Percentiles rank a stretch among this genome's conserved stretches.
Conservation (phyloP, 1,140 invertebrate species). For the Onthophagus taurus region DNA sequence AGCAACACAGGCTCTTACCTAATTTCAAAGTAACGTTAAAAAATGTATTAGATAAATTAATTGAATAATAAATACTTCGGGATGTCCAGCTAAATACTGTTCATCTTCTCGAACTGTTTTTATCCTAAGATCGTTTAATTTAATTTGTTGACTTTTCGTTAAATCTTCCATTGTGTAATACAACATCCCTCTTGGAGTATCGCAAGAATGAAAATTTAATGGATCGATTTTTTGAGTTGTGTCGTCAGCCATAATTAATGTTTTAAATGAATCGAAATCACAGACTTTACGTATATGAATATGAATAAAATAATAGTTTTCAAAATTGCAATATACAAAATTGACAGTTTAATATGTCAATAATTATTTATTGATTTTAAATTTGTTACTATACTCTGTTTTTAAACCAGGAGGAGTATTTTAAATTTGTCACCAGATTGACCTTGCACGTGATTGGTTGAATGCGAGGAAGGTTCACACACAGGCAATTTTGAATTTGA, state of each 20-base stretch:
- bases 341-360: too few species aligned
- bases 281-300: too few species aligned
- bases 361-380: too few species aligned
- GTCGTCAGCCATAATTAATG: constrained; percentile 16
- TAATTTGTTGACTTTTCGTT: constrained; percentile 16
- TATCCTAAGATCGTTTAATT: constrained; percentile 16
- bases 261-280: too few species aligned
- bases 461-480: too few species aligned
- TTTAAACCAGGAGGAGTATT: too few species aligned
- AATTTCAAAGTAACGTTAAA: background rate
- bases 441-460: too few species aligned
- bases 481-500: too few species aligned
- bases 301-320: too few species aligned
- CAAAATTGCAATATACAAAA: too few species aligned
- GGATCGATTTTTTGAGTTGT: constrained; percentile 2
- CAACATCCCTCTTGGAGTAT: constrained; percentile 15
- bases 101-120: constrained; percentile 17
- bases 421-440: too few species aligned
- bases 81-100: constrained; percentile 18
- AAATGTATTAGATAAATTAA: background rate
- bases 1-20: constrained; percentile 16
- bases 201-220: constrained; percentile 16
- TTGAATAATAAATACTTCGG: constrained; percentile 16
- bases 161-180: constrained; percentile 17
- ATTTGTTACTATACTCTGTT: too few species aligned